Base-by-base conservation (phyloP, 2,113 vertebrate genomes). In the Zapus hudsonius region DNA sequence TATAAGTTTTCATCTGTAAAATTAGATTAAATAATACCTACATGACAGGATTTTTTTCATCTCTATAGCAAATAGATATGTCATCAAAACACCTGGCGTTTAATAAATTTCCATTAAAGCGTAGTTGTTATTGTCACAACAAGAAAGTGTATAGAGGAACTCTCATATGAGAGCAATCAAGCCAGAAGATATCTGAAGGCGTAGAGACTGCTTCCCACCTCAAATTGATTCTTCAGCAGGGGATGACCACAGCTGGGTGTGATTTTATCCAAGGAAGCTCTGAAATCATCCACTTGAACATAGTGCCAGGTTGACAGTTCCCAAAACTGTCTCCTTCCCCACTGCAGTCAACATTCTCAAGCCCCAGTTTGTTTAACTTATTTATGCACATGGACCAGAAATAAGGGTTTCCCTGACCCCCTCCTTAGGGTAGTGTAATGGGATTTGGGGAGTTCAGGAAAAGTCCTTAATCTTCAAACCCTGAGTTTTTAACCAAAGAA, bases 1-100 rank as follows among this genome's bases (percentile, higher is more conserved):
- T 75, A 55, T 85, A 47, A 84, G 38, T 89, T 85, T 78, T 52
- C 57, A 47, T 67, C 40, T 95, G 3, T 55, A 94, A 87, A 92
- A 44, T 90, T 31, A 93, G 40, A 84, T 75, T 40, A 70, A 84
- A 67, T 87, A 61, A n/a, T 91, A 91, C 7, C 9, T 88, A 61
- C 1, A 80, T 74, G 79, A 27, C 31, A 91, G 3, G 13, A 6
- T 80, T 92, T 76, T 61, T 81, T 38, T 84, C 74, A n/a, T n/a
- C 90, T 72, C 52, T 81, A 44, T 84, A 52, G 64, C 47, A 29
- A 64, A 72, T 82, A 47, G 29, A 78, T 89, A 64, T n/a, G 27
- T 75, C 23, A 38, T 81, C 83, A 81, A 93, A 94, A 66, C 22
- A 84, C 33, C 22, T 29, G 75, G 27, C 12, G 16, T 52, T 10